Evolutionary conservation across 2,797 vertebrate species (phyloP), one percentile per base, ranked within the genome.

Genomic region (Muraenolepis orangiensis): DNA sequence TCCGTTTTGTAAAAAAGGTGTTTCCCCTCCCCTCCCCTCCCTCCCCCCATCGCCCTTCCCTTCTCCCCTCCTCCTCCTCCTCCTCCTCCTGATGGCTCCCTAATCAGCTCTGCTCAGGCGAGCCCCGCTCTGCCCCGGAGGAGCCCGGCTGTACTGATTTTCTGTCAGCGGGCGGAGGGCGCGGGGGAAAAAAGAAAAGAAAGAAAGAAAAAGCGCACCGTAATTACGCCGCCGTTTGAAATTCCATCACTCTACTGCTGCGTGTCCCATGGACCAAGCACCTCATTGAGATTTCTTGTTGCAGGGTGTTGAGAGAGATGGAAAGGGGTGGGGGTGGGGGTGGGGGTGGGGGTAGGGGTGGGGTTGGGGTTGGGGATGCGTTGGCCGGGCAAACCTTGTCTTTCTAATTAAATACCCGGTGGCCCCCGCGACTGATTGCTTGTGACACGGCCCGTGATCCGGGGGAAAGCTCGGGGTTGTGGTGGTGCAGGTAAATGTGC

Each of bases 151-250:
- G n/a, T n/a, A 92, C 86, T 91, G 91, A 93, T 93, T 93, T 93
- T 91, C 91, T 92, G 90, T 93, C 91, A 90, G 80, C 79, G 66
- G 78, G 78, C n/a, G n/a, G n/a, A n/a, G n/a, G 20, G 32, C 32
- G 32, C 3, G 3, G 8, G 8, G 8, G 8, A 34, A 34, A 34
- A 8, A 34, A 34, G 8, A 34, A 34, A 34, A 8, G 3, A 34
- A 34, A 34, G 32, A 34, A 34, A 34, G 8, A 34, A 86, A 88
- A 91, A 80, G 84, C 89, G 87, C 83, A 77, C 89, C 84, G 82
- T 91, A 91, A 93, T 93, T 93, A 92, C 91, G 82, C 88, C 89
- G 89, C 89, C 89, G 90, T 92, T 91, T 91, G 88, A 92, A 91
- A 93, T 92, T 91, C 89, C 87, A 90, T 89, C 86, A 85, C 88